Evolutionary conservation across 2,113 vertebrate genomes (phyloP), one percentile per base, ranked within the genome.

Genomic region (Phalacrocorax pelagicus): DNA sequence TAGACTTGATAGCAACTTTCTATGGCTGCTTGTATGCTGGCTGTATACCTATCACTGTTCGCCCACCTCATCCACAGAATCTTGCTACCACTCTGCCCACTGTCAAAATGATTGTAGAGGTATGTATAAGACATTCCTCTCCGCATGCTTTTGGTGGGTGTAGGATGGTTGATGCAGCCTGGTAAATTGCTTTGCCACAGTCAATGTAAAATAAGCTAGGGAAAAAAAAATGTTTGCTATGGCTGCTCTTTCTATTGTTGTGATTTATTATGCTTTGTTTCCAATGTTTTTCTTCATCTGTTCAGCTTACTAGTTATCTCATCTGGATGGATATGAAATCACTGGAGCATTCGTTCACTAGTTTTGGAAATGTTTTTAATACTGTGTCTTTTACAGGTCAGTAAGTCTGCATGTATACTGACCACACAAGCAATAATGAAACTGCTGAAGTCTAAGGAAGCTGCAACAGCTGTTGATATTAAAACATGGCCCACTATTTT

Each of bases 51-150:
- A 98, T 99, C 92, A 99, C 99, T 0, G 99, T 99, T 92, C 98
- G 99, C 65, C 99, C 99, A 3, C 99, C 99, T 2, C 99, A 99
- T 90, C 99, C 99, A 1, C 99, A 99, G 97, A 99, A 99, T 93
- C 98, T 99, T 55, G 97, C 99, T 58, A 99, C 99, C 81, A 99
- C 99, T 6, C 97, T 99, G 65, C 99, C 99, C 88, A 99, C 99
- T 5, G 99, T 99, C 97, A 99, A 99, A 97, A 99, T 99, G 99
- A 99, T 99, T 66, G 99, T 99, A 26, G 99, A 99, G 99, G 99
- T 99, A 73, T 3, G 94, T 79, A 7, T 32, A 24, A 81, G 66
- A 65, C 47, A 14, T 24, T 71, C 4, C 15, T 78, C 21, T 84
- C 27, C 14, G 59, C 2, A 0, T 55, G 51, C 19, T 59, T 85